Evolutionary conservation across 1,140 invertebrate genomes (phyloP).

Genomic region (Piezodorus guildinii): DNA sequence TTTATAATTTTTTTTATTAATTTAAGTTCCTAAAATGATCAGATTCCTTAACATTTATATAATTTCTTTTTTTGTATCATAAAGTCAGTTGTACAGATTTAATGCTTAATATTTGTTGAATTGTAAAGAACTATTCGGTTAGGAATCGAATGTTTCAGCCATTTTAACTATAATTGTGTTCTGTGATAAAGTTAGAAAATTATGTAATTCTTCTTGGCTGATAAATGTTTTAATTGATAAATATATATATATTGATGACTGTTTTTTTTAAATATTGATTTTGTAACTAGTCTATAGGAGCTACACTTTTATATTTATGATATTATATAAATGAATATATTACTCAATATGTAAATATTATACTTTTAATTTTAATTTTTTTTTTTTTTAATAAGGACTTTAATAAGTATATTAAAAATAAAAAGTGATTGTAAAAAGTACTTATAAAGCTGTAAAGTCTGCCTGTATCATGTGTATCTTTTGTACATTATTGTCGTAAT

Average conservation of each 20-base stretch:
- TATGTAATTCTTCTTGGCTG: background rate
- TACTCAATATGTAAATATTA: conserved; percentile 2
- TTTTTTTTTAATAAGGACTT: background rate
- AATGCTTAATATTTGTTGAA: too few relatives aligned
- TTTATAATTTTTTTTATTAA: too few relatives aligned
- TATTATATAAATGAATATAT: conserved; percentile 1
- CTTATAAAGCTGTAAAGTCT: background rate
- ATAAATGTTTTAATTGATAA: background rate
- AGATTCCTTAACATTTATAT: too few relatives aligned
- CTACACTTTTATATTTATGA: background rate
- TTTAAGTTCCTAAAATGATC: too few relatives aligned
- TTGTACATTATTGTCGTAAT: background rate
- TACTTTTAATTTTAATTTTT: background rate
- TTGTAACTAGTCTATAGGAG: conserved; percentile 3
- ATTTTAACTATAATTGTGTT: conserved; percentile 8
- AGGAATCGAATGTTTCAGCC: background rate
- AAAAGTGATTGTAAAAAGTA: background rate
- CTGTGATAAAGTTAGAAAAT: conserved; percentile 8
- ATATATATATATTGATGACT: background rate
- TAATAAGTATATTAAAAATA: too few relatives aligned
- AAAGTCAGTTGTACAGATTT: too few relatives aligned
- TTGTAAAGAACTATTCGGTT: too few relatives aligned
- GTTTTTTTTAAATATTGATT: background rate
- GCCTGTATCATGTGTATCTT: conserved; percentile 3
- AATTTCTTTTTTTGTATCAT: too few relatives aligned